Evolutionary conservation across 2,888 invertebrate species (phyloP), one percentile per base, ranked within the genome.

Genomic region (Polydesmus complanatus): DNA sequence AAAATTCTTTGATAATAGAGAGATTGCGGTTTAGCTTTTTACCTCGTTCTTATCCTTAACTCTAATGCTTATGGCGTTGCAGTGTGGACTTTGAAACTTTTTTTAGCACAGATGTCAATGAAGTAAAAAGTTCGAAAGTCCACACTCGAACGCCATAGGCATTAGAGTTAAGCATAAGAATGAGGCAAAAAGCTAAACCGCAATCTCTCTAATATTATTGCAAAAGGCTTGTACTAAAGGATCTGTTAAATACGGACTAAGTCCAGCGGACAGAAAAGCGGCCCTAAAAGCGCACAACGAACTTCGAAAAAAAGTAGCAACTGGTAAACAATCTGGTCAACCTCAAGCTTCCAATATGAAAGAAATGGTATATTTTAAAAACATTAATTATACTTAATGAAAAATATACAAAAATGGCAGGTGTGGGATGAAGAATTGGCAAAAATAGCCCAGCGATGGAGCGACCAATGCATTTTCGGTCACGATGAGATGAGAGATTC

Each of bases 281-380:
- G 23, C 23, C 5, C n/a, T 90, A 66, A 83, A 86, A 71, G 81
- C 83, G 68, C 90, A 90, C 77, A 90, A 90, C 76, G 81, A 81
- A 67, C 80, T 87, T 65, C 78, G 90, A 70, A 86, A 87, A 73
- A 79, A 81, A 53, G 84, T 89, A 65, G 88, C 90, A 63, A 78
- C 85, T 67, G 90, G 90, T 55, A 83, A 83, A 70, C 82, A 87
- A 68, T 79, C 80, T 66, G 79, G 79, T 65, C 83, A 83, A 60
- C 89, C 89, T 69, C 86, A 87, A 22, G 83, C 84, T 60, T 85
- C 88, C 26, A 83, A 86, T 68, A 88, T 89, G 74, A 82, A 84
- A 77, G 87, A 89, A 79, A 83, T 90, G 81, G 86, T 86, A 75
- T 55, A 58, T 56, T 54, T 25, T 27, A 25, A 48, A 21, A 51